A percentile compares a stretch with the other conserved stretches of the same genome.
These are phyloP conservation scores for Pelvicachromis taeniatus DNA, from an alignment of 2,113 vertebrate genomes.

Conservation along the genomic window DNA sequence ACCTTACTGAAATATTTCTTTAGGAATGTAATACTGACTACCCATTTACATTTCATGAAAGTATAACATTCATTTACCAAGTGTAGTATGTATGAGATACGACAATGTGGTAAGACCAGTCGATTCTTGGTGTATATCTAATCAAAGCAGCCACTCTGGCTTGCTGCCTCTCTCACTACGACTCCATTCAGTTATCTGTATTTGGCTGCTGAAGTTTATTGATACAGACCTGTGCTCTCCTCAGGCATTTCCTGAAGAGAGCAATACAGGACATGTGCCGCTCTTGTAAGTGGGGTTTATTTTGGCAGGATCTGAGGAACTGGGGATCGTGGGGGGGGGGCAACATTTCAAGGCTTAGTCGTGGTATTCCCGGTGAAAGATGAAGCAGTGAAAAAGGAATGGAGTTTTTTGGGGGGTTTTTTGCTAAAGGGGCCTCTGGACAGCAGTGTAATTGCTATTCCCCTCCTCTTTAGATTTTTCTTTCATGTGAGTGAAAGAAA, in stretches of 20 bases:
- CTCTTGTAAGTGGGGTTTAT: conserved; percentile 69
- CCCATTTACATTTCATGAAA: not conserved
- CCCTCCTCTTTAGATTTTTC: conserved; percentile 1
- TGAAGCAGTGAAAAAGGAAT: conserved; percentile 40
- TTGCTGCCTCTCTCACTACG: conserved; percentile 20
- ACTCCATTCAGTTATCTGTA: conserved; percentile 60
- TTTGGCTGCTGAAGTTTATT: conserved; percentile 60
- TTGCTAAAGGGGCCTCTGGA: conserved; percentile 45
- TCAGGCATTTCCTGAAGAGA: conserved; percentile 74
- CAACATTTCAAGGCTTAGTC: conserved; percentile 71
- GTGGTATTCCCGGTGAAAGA: conserved; percentile 65
- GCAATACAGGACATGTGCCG: conserved; percentile 66
- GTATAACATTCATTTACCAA: not conserved
- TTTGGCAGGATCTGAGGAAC: conserved; percentile 65
- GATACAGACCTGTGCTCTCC: conserved; percentile 60
- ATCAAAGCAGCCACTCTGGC: conserved; percentile 14
- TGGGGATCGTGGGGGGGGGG: conserved; percentile 16
- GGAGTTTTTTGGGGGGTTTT: conserved; percentile 15
- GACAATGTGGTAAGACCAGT: not conserved
- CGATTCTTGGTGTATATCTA: conserved; percentile 3
- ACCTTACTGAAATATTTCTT: conserved; percentile 7
- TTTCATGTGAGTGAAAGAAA: conserved; percentile 49
- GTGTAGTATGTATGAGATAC: not conserved
- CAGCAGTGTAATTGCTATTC: conserved; percentile 45
- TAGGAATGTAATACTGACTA: not conserved